These are phyloP conservation scores for Zophobas atratus DNA, from an alignment of 1,140 invertebrate species.

Conservation along the genomic window DNA sequence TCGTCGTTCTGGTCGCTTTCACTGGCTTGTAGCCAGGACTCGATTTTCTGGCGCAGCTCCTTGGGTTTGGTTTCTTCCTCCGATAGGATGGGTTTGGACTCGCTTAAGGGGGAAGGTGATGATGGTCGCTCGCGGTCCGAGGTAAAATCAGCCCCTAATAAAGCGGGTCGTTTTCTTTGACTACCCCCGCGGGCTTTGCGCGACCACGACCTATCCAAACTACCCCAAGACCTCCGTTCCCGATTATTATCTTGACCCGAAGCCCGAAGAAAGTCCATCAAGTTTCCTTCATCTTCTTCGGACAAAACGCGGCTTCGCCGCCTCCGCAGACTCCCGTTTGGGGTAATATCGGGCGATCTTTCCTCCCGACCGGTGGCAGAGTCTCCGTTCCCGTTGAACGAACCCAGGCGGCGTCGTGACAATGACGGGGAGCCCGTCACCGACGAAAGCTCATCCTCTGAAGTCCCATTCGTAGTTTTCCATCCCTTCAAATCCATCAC, in stretches of 20 bases:
- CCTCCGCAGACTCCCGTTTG: constrained; percentile 87
- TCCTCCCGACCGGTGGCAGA: constrained; percentile 72
- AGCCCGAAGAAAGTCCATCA: constrained; percentile 88
- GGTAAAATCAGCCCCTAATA: constrained; percentile 79
- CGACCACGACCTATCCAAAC: constrained; percentile 90
- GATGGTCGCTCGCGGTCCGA: constrained; percentile 81
- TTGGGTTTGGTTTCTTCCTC: constrained; percentile 74
- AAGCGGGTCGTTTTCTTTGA: constrained; percentile 77
- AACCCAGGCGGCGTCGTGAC: constrained; percentile 77
- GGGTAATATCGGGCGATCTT: constrained; percentile 89
- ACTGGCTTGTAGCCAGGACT: constrained; percentile 91
- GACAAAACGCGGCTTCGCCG: constrained; percentile 85
- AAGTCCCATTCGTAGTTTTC: constrained; percentile 67
- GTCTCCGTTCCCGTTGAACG: constrained; percentile 69
- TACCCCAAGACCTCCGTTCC: constrained; percentile 90
- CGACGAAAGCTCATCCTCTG: constrained; percentile 76
- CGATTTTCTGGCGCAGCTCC: constrained; percentile 90
- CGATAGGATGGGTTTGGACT: constrained; percentile 65
- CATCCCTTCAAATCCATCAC: constrained; percentile 48
- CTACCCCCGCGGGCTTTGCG: constrained; percentile 82
- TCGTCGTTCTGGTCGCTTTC: constrained; percentile 84
- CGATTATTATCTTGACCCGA: constrained; percentile 78
- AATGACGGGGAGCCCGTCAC: constrained; percentile 79
- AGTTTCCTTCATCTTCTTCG: constrained; percentile 86
- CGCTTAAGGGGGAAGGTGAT: constrained; percentile 77